phyloP scores from a whole-genome alignment of 92 coral and sea anemone species.

The Palythoa caribaeorum region DNA sequence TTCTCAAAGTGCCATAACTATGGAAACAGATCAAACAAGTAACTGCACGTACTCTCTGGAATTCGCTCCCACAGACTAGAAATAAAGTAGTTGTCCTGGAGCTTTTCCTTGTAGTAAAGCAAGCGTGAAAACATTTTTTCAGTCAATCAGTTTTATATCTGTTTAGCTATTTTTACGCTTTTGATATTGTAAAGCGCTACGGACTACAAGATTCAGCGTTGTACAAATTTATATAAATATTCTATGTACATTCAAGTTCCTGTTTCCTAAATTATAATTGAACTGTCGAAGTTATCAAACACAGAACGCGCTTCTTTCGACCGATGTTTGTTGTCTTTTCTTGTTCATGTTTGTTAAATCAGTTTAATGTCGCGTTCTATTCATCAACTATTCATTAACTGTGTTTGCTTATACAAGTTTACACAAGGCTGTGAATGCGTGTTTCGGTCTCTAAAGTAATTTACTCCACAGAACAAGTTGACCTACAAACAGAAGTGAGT shows the following conservation, averaged over 20 bases:
- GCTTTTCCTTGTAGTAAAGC: too few relatives aligned
- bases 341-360: slow-evolving; percentile 27
- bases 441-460: slow-evolving; percentile 51
- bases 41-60: too few relatives aligned
- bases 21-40: too few relatives aligned
- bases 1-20: too few relatives aligned
- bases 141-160: too few relatives aligned
- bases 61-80: too few relatives aligned
- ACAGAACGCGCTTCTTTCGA: not conserved
- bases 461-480: slow-evolving; percentile 33
- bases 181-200: too few relatives aligned
- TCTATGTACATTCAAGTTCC: not conserved
- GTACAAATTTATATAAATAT: too few relatives aligned
- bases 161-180: too few relatives aligned
- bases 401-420: slow-evolving; percentile 58
- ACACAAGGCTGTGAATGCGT: slow-evolving; percentile 17
- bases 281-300: not conserved
- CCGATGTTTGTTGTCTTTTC: not conserved
- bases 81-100: too few relatives aligned
- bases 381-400: slow-evolving; percentile 45
- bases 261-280: not conserved
- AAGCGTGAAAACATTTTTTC: too few relatives aligned
- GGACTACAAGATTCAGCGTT: too few relatives aligned
- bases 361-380: slow-evolving; percentile 30
- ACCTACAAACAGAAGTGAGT: slow-evolving; percentile 10